phyloP scores from a whole-genome alignment of 2,888 invertebrate species.

The Tricholauxania praeusta region DNA sequence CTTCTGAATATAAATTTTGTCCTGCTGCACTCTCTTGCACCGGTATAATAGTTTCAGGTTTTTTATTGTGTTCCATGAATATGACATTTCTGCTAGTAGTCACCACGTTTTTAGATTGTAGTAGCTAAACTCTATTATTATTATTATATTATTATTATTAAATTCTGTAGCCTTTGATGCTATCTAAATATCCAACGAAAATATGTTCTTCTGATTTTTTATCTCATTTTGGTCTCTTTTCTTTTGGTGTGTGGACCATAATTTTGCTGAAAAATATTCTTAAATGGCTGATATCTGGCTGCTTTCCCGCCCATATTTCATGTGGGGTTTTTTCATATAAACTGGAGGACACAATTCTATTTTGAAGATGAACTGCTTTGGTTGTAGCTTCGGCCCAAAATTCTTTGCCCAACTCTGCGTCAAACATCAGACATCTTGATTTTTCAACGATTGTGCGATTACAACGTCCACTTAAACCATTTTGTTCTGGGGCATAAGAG shows the following conservation, averaged over 20 bases:
- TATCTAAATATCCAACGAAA: neutral
- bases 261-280: neutral
- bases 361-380: neutral
- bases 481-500: conserved; percentile 36
- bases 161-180: neutral
- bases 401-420: conserved; percentile 43
- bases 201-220: neutral
- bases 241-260: conserved; percentile 5
- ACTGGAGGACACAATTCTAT: neutral
- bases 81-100: conserved; percentile 5
- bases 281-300: neutral
- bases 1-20: neutral
- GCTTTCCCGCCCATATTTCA: neutral
- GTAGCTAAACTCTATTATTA: too few species aligned
- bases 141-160: too few species aligned
- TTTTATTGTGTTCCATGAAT: neutral
- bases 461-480: conserved; percentile 49
- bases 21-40: neutral
- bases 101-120: neutral
- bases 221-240: conserved; percentile 24
- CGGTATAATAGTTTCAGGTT: neutral
- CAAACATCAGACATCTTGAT: conserved; percentile 49
- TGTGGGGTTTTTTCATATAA: neutral
- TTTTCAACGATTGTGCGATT: conserved; percentile 51
- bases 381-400: conserved; percentile 10